Percentiles rank a stretch among this genome's conserved stretches.
phyloP scores from a whole-genome alignment of 2,797 vertebrate species.

The Margarornis squamiger region DNA sequence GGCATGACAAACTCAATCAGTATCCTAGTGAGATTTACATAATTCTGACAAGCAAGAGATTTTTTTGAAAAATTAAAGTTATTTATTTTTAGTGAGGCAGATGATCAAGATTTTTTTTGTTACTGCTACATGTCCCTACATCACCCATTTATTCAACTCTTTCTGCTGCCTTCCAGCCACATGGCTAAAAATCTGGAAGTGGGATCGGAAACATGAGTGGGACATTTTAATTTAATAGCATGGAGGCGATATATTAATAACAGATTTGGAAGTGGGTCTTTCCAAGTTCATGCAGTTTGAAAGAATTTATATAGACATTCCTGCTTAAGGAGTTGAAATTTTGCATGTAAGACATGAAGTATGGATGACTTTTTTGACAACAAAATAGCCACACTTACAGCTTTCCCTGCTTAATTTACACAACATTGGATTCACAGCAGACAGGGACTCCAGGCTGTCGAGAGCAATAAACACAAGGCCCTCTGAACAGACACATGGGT shows the following conservation, averaged over 20 bases:
- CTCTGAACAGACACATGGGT: neutral
- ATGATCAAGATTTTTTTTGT: neutral
- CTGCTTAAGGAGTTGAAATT: constrained; percentile 29
- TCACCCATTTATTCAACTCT: constrained; percentile 1
- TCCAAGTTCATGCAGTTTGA: neutral
- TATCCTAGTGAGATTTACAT: neutral
- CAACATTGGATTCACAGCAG: neutral
- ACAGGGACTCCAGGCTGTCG: constrained; percentile 8
- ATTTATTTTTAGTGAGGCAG: constrained; percentile 37
- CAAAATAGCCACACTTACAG: constrained; percentile 5
- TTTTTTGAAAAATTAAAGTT: constrained; percentile 20
- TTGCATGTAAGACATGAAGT: neutral
- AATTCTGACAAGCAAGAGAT: constrained; percentile 16
- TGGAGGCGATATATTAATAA: constrained; percentile 5
- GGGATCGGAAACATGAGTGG: neutral
- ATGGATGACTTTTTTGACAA: neutral
- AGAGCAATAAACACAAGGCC: neutral
- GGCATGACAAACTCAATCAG: constrained; percentile 4
- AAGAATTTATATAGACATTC: constrained; percentile 6
- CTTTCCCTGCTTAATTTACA: constrained; percentile 39
- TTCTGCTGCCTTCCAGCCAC: constrained; percentile 18
- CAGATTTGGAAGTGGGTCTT: constrained; percentile 11
- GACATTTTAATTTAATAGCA: constrained; percentile 14
- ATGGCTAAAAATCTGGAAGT: constrained; percentile 17
- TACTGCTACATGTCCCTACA: neutral